phyloP scores from a whole-genome alignment of 2,113 vertebrate genomes.

The Bufo gargarizans region DNA sequence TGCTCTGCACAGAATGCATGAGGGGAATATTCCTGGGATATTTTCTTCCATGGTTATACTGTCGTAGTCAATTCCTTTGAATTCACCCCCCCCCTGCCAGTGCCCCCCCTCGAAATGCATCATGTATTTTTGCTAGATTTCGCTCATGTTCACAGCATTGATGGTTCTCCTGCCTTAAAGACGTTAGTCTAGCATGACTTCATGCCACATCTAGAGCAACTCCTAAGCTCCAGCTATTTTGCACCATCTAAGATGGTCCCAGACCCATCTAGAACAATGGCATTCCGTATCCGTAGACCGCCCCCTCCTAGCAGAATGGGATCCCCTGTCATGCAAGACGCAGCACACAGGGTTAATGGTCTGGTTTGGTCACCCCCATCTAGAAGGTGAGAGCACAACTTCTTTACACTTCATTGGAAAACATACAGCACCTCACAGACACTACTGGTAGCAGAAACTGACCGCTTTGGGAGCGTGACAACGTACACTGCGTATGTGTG shows the following conservation, averaged over 20 bases:
- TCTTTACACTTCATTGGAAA: conserved; percentile 29
- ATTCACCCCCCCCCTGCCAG: not conserved
- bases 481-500: conserved; percentile 17
- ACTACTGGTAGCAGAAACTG: conserved; percentile 8
- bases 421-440: conserved; percentile 17
- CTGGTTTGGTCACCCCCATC: not conserved
- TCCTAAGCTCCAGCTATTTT: not conserved
- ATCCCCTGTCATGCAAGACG: not conserved
- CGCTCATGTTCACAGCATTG: not conserved
- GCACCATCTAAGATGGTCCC: not conserved
- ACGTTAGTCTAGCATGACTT: not conserved
- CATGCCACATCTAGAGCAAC: not conserved
- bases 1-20: not conserved
- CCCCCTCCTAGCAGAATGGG: not conserved
- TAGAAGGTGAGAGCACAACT: conserved; percentile 33
- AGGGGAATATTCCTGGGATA: not conserved
- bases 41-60: not conserved
- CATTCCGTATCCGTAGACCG: not conserved
- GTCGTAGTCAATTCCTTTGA: not conserved
- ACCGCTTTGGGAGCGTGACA: not conserved
- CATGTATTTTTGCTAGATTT: not conserved
- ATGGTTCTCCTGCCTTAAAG: not conserved
- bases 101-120: not conserved
- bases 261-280: not conserved
- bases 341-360: conserved; percentile 2